phyloP scores from a whole-genome alignment of 2,797 vertebrate genomes.

The Sphaeramia orbicularis region DNA sequence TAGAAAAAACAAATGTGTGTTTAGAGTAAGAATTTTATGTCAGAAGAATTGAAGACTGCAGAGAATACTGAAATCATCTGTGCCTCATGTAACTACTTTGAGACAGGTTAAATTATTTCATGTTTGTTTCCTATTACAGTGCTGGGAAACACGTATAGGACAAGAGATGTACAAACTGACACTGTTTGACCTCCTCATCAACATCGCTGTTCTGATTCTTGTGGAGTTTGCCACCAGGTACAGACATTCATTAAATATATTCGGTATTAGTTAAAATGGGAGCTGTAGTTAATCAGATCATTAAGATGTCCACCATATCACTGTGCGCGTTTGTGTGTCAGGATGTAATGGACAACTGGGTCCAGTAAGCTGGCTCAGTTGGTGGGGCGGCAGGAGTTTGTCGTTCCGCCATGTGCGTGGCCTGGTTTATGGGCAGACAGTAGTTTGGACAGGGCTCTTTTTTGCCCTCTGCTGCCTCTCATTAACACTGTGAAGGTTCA shows the following conservation, averaged over 20 bases:
- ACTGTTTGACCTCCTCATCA: constrained; percentile 89
- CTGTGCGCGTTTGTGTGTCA: constrained; percentile 59
- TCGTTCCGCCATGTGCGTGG: constrained; percentile 88
- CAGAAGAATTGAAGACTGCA: neutral
- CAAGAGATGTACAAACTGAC: constrained; percentile 95
- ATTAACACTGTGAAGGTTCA: constrained; percentile 90
- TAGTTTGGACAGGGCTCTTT: constrained; percentile 92
- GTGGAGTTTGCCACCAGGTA: constrained; percentile 92
- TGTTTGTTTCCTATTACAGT: constrained; percentile 76
- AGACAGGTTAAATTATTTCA: neutral
- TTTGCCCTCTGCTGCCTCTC: constrained; percentile 90
- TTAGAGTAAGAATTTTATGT: neutral
- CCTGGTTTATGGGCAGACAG: constrained; percentile 90
- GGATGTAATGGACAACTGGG: constrained; percentile 87
- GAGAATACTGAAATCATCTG: neutral
- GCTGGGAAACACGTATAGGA: constrained; percentile 93
- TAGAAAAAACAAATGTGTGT: neutral
- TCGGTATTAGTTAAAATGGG: too few relatives aligned
- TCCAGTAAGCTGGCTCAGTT: constrained; percentile 79
- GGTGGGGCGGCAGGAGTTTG: constrained; percentile 89
- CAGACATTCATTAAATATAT: neutral
- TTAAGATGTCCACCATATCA: neutral
- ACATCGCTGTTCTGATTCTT: constrained; percentile 81
- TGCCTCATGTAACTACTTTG: neutral
- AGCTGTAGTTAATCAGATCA: neutral